These are phyloP conservation scores for Gymnopithys bicolor DNA, from an alignment of 2,797 vertebrate species.

Conservation along the genomic window DNA sequence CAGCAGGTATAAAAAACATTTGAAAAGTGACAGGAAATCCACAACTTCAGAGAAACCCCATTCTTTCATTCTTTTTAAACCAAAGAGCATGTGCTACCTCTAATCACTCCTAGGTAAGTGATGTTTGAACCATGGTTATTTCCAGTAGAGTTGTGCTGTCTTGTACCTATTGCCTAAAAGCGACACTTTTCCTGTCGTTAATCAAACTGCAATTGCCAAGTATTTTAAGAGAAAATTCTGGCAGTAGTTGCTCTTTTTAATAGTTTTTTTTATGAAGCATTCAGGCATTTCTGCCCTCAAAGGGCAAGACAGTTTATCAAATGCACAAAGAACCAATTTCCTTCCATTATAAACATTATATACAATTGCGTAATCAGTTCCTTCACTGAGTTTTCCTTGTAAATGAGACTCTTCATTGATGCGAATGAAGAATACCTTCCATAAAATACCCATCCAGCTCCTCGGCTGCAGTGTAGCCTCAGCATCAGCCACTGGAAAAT, in stretches of 20 bases:
- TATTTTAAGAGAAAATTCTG: slow-evolving; percentile 50
- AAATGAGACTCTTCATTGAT: not conserved
- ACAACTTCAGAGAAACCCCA: not conserved
- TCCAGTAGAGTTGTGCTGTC: not conserved
- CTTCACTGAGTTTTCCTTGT: slow-evolving; percentile 38
- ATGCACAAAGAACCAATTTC: not conserved
- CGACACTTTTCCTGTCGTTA: not conserved
- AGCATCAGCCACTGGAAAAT: not conserved
- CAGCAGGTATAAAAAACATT: not conserved
- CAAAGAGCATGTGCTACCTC: not conserved
- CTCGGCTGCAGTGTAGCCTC: not conserved
- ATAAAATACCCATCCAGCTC: not conserved
- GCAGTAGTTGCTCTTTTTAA: slow-evolving; percentile 48
- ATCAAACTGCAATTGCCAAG: not conserved
- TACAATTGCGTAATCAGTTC: slow-evolving; percentile 46
- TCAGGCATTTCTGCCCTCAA: slow-evolving; percentile 24
- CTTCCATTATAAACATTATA: slow-evolving; percentile 60
- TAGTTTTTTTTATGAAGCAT: slow-evolving; percentile 39
- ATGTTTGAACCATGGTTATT: not conserved
- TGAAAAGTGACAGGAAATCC: not conserved
- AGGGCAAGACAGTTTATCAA: slow-evolving; percentile 40
- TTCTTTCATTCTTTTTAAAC: not conserved
- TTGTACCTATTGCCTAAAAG: rapidly evolving
- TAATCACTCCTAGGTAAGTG: not conserved
- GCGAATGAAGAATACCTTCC: not conserved